A percentile compares a stretch with the other conserved stretches of the same genome.
phyloP scores from a whole-genome alignment of 2,797 vertebrate species.

The Xiphorhynchus erythropygius region DNA sequence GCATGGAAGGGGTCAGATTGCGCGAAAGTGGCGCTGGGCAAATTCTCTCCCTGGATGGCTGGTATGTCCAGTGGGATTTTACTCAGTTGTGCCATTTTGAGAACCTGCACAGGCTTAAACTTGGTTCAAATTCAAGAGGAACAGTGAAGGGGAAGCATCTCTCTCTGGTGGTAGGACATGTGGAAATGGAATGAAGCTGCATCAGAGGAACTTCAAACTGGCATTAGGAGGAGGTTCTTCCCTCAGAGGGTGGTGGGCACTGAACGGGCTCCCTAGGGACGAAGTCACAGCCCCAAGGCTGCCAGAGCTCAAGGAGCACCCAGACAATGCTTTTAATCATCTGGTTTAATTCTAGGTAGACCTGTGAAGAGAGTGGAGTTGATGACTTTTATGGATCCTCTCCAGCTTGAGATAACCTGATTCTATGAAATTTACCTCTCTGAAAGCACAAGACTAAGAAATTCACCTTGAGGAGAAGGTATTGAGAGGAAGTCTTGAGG shows the following conservation, averaged over 20 bases:
- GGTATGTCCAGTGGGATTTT: neutral
- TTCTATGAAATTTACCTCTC: neutral
- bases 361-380: neutral
- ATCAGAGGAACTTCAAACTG: neutral
- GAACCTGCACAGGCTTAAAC: neutral
- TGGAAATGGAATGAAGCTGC: neutral
- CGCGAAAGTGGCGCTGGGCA: neutral
- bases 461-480: neutral
- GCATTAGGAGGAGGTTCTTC: neutral
- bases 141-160: neutral
- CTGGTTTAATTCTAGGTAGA: neutral
- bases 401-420: neutral
- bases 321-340: neutral
- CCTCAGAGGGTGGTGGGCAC: no score
- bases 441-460: neutral
- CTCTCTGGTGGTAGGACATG: fast-evolving
- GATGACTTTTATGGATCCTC: neutral
- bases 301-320: neutral
- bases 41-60: neutral
- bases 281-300: neutral
- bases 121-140: neutral
- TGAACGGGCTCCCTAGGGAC: neutral
- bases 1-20: neutral
- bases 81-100: neutral
- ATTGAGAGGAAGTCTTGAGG: neutral